Base-by-base conservation (phyloP, 2,888 invertebrate genomes). In the Biston betularia region DNA sequence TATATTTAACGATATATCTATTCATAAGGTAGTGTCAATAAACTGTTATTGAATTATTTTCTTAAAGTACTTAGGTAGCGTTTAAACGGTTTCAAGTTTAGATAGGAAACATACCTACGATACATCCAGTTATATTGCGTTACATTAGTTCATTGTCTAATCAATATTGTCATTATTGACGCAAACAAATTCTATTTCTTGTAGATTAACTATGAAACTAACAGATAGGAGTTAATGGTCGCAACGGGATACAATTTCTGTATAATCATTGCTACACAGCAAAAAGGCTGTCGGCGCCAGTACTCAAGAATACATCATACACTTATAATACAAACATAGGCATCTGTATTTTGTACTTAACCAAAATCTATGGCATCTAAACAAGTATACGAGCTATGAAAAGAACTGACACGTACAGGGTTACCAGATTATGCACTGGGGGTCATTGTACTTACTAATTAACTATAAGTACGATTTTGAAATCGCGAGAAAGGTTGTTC, bases 201-300 rank as follows among this genome's bases (percentile, higher is more conserved):
- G 14, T 34, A 14, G 45, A 11, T 46, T 34, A 54, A 12, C 45
- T 40, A 56, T 45, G 49, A 34, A 50, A 61, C 35, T 24, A 8
- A 34, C 2, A 42, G 45, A 52, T 55, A 54, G 24, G 34, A 11
- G 53, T 54, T 59, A 44, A 55, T 56, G 24, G 50, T 50, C 46
- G 33, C 52, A 63, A 58, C 61, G 61, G 68, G 54, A 61, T 58
- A 64, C 34, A 44, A 57, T 61, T 58, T 61, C 60, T 58, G 53
- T 68, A 49, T 54, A 54, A 64, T 54, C 53, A 44, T 68, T 64
- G 68, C 57, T 53, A 53, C 53, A 61, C 48, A 61, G 61, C 61
- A 68, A 64, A 68, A 68, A 68, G 46, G 11, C 35, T 34, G 45
- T 57, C 34, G 64, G 64, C 61, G 61, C 56, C 49, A 57, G 53